phyloP scores from a whole-genome alignment of 2,888 invertebrate species.

The Tenthredo mesomela region DNA sequence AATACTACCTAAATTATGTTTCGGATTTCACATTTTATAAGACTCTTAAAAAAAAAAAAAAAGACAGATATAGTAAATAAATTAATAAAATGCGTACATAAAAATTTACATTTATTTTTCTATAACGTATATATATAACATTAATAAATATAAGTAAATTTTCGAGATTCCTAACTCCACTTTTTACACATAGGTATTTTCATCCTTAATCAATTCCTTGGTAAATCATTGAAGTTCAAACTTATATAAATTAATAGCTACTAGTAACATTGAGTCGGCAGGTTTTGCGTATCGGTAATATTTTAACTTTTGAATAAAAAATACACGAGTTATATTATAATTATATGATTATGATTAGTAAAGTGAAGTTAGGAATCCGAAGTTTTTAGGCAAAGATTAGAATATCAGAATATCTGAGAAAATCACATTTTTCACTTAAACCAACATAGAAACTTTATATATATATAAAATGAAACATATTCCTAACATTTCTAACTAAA shows the following conservation, averaged over 20 bases:
- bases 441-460: slow-evolving; percentile 46
- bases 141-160: slow-evolving; percentile 45
- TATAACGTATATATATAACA: slow-evolving; percentile 37
- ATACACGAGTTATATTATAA: neutral
- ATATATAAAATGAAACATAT: slow-evolving; percentile 45
- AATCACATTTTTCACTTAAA: slow-evolving; percentile 49
- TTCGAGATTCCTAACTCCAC: slow-evolving; percentile 11
- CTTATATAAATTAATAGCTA: neutral
- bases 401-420: slow-evolving; percentile 30
- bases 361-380: slow-evolving; percentile 32
- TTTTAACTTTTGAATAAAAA: neutral
- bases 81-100: slow-evolving; percentile 24
- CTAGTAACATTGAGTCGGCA: neutral
- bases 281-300: neutral
- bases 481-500: slow-evolving; percentile 37
- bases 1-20: neutral
- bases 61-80: neutral
- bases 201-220: neutral
- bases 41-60: too few relatives aligned
- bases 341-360: neutral
- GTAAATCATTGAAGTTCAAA: neutral
- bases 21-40: neutral
- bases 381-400: slow-evolving; percentile 21
- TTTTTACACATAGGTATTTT: neutral
- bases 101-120: slow-evolving; percentile 48